These are phyloP conservation scores for Acrobasis repandana DNA, from an alignment of 2,888 invertebrate genomes.

Conservation along the genomic window DNA sequence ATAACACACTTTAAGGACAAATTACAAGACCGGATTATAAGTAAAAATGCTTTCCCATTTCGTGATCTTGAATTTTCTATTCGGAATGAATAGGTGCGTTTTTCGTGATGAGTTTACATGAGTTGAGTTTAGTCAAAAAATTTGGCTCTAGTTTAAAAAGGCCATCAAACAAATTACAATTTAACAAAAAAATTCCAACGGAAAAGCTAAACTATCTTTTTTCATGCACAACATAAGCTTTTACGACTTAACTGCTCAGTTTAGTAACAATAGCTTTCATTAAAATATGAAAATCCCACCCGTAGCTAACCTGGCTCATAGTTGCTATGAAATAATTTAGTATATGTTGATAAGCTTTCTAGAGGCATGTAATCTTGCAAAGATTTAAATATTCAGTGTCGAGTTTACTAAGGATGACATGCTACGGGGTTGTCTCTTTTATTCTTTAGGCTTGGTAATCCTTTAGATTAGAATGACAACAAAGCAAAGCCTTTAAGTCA, in stretches of 20 bases:
- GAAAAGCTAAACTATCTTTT: constrained; percentile 4
- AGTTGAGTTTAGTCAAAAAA: too few relatives aligned
- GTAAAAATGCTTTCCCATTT: too few relatives aligned
- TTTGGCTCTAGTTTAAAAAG: too few relatives aligned
- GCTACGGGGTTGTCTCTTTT: not conserved
- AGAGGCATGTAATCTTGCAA: constrained; percentile 6
- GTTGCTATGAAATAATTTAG: constrained; percentile 23
- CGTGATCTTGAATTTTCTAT: too few relatives aligned
- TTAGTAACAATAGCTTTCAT: constrained; percentile 27
- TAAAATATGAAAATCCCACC: constrained; percentile 30
- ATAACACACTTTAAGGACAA: too few relatives aligned
- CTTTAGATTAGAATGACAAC: not conserved
- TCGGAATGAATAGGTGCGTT: too few relatives aligned
- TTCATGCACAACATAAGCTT: constrained; percentile 14
- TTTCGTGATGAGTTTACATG: too few relatives aligned
- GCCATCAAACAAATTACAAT: not conserved
- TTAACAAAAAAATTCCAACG: not conserved
- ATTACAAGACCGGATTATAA: too few relatives aligned
- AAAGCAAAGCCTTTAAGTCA: too few relatives aligned
- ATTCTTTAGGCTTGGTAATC: not conserved
- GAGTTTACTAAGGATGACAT: constrained; percentile 3
- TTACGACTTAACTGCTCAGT: constrained; percentile 18
- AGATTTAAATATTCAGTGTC: constrained; percentile 17
- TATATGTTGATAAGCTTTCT: constrained; percentile 10
- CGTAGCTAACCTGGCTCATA: constrained; percentile 22